Base-by-base conservation (phyloP, 2,888 invertebrate genomes). In the Caprella mutica region DNA sequence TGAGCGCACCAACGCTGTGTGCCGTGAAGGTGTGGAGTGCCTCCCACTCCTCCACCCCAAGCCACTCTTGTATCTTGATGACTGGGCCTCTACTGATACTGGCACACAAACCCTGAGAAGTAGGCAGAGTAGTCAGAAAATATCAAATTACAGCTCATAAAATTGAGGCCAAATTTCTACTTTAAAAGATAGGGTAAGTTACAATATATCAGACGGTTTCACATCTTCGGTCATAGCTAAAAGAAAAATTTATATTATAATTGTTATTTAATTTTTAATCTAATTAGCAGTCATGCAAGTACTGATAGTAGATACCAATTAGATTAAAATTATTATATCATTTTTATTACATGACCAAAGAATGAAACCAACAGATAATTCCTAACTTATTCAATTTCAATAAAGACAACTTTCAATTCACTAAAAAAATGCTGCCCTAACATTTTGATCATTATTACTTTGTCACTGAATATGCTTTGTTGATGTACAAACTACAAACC, bases 1-100 rank as follows among this genome's bases (percentile, higher is more conserved):
- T 43, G 17, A 64, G 59, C 44, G 57, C 59, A 6, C 63, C 63
- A 30, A 60, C 40, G 9, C 56, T 59, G 30, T 59, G 59, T 1
- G 63, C 59, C 26, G 63, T 64, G 53, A 60, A 64, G 19, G 52
- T 58, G 26, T 64, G 63, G 52, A 64, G 57, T 2, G 63, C 63
- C 26, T 51, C 57, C 33, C 54, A 50, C 30, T 44, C 52, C 24
- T 33, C 35, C 12, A 55, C 40, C 9, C 63, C 60, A 19, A 55
- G 39, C n/a, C 30, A 52, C 27, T 59, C 29, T 42, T 64, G 59
- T 23, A 60, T 38, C 40, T 52, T 59, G 39, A 64, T 64, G 14
- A 64, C 33, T 5, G 63, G 63, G 17, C 58, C 59, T 23, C 59
- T 56, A 42, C 63, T 64, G 39, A 64, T 56, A 9, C 59, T 58